These are phyloP conservation scores for Rotaria socialis DNA, from an alignment of 2,888 invertebrate genomes.

Conservation along the genomic window DNA sequence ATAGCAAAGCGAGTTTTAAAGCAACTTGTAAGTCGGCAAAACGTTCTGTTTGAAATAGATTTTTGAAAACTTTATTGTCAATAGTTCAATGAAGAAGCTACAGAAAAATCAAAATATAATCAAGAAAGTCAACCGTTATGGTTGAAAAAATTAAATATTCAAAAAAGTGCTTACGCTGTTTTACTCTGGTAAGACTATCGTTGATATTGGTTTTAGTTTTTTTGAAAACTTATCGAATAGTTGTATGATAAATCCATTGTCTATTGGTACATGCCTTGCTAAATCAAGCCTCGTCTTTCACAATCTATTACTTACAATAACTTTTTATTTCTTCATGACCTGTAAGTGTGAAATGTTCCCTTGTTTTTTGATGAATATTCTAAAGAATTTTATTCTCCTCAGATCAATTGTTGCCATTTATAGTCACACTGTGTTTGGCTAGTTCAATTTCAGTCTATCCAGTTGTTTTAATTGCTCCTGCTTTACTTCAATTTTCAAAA, in stretches of 20 bases:
- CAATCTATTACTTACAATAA: conserved; percentile 11
- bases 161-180: conserved; percentile 13
- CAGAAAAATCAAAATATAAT: not conserved
- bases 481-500: conserved; percentile 11
- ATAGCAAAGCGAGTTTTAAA: not conserved
- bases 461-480: conserved; percentile 30
- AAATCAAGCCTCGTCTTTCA: conserved; percentile 30
- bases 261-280: conserved; percentile 6
- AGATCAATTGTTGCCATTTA: conserved; percentile 33
- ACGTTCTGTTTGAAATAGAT: not conserved
- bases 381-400: not conserved
- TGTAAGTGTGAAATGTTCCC: not conserved
- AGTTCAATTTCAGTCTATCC: conserved; percentile 34
- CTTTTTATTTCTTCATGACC: conserved; percentile 33
- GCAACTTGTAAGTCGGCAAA: not conserved
- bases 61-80: not conserved
- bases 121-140: not conserved
- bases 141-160: conserved; percentile 15
- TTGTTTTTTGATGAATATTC: no score
- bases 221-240: not conserved
- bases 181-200: not conserved
- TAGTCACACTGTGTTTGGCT: not conserved
- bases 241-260: conserved; percentile 18
- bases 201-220: not conserved
- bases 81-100: not conserved